Base-by-base conservation (phyloP, 35 echinoderm and acorn worm genomes). In the Ophioderma brevispina region DNA sequence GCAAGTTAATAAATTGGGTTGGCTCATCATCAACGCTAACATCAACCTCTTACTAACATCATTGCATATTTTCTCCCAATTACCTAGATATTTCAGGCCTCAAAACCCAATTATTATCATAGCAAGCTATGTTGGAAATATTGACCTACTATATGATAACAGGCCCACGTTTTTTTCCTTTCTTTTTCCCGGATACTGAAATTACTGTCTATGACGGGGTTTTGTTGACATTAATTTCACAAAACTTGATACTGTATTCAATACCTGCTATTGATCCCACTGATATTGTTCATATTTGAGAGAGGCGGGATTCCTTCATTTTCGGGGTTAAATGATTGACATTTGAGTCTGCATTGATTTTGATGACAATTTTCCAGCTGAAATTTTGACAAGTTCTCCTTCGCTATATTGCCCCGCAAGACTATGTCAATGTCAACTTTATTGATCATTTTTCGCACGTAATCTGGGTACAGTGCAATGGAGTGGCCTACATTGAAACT, bases 391-490 rank as follows among this genome's bases (percentile, higher is more conserved):
- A 70, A 70, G 59, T 70, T 70, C 59, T 30, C n/a, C 59, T 18
- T 3, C 59, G 15, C 28, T 70, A 70, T 70, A 70, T 70, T 70
- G 59, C 17, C 59, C 59, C 23, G 59, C 59, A 70, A 70, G 28
- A 30, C 28, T 70, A 70, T 70, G 59, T 70, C 59, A 70, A 70
- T 70, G 59, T 70, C 59, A 70, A 70, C 59, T 70, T 70, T 70
- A 70, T 70, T 70, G 59, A 70, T 70, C 59, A 70, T 70, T 70
- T 70, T 70, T 70, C 59, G 59, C 59, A 70, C 59, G 59, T 70
- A 70, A 70, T 70, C 59, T 70, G 59, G 59, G 59, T 70, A 25
- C 59, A 30, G 59, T 70, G 59, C 59, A 70, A 18, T 18, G 17
- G 10, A 13, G 59, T 70, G 59, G 1, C 59, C 59, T 70, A 70